phyloP scores from a whole-genome alignment of 1,140 invertebrate species.

The Pseudomyrmex gracilis region DNA sequence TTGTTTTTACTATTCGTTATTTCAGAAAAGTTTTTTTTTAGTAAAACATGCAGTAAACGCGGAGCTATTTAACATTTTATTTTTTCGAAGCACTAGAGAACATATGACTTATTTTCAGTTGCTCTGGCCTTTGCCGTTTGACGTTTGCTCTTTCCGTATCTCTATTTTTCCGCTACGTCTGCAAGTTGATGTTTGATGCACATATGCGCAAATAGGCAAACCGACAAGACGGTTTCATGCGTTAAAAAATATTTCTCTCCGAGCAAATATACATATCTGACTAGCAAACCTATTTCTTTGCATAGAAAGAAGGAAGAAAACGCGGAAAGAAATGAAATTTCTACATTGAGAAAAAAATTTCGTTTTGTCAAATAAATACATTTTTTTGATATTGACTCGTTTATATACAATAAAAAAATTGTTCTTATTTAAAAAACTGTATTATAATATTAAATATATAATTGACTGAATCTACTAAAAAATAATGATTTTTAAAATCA shows the following conservation, averaged over 20 bases:
- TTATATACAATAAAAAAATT: too few species aligned
- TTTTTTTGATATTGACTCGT: too few species aligned
- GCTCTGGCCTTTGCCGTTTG: neutral
- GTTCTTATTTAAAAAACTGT: too few species aligned
- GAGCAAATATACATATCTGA: constrained; percentile 24
- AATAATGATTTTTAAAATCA: too few species aligned
- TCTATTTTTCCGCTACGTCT: neutral
- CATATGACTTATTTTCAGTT: neutral
- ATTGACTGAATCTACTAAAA: too few species aligned
- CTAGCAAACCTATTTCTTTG: constrained; percentile 23
- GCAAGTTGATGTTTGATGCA: constrained; percentile 35
- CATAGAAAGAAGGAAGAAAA: constrained; percentile 3
- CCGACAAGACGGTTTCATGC: neutral
- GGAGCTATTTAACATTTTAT: neutral
- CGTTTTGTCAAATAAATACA: too few species aligned
- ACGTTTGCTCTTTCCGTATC: neutral
- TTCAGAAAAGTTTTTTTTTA: neutral
- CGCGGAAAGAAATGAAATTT: constrained; percentile 34
- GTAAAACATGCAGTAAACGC: neutral
- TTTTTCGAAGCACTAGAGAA: neutral
- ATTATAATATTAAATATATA: too few species aligned
- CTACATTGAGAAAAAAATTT: neutral
- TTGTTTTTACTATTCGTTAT: neutral
- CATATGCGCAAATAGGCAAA: constrained; percentile 18
- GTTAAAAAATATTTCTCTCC: constrained; percentile 42